These are phyloP conservation scores for Nothobranchius kuhntae DNA, from an alignment of 2,113 vertebrate genomes.

Conservation along the genomic window DNA sequence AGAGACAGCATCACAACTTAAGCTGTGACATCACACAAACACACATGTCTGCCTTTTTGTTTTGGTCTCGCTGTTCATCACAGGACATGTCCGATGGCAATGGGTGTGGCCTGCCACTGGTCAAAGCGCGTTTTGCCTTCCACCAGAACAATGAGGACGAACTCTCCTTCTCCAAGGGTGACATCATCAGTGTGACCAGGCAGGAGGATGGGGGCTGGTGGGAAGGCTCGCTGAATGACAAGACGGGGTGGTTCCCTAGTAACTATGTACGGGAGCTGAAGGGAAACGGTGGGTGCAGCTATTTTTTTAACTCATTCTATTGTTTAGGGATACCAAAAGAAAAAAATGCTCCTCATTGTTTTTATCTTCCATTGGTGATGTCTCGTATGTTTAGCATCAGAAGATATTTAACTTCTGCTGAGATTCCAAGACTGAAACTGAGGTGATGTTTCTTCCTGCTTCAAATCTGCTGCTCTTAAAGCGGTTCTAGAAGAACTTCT, in stretches of 20 bases:
- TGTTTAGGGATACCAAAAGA: too few species aligned
- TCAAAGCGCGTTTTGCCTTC: constrained; percentile 93
- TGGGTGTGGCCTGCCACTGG: constrained; percentile 83
- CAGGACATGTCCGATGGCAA: constrained; percentile 96
- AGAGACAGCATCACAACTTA: neutral
- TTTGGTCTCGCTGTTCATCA: neutral
- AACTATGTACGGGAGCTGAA: constrained; percentile 97
- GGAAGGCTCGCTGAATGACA: constrained; percentile 90
- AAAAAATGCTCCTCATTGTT: too few species aligned
- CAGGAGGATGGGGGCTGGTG: constrained; percentile 98
- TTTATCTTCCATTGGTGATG: too few species aligned
- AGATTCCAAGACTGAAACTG: too few species aligned
- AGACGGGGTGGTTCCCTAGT: constrained; percentile 96
- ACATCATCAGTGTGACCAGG: constrained; percentile 91
- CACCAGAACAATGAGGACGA: constrained; percentile 97
- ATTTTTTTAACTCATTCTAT: neutral
- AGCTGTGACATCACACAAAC: neutral
- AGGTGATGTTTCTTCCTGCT: too few species aligned
- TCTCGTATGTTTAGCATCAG: too few species aligned
- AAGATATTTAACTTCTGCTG: too few species aligned
- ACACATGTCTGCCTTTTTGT: neutral
- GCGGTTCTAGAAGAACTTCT: too few species aligned
- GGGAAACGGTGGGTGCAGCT: constrained; percentile 84
- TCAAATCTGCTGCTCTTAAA: too few species aligned
- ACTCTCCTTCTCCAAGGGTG: constrained; percentile 93